phyloP scores from a whole-genome alignment of 2,113 vertebrate species.

The Zingel zingel region DNA sequence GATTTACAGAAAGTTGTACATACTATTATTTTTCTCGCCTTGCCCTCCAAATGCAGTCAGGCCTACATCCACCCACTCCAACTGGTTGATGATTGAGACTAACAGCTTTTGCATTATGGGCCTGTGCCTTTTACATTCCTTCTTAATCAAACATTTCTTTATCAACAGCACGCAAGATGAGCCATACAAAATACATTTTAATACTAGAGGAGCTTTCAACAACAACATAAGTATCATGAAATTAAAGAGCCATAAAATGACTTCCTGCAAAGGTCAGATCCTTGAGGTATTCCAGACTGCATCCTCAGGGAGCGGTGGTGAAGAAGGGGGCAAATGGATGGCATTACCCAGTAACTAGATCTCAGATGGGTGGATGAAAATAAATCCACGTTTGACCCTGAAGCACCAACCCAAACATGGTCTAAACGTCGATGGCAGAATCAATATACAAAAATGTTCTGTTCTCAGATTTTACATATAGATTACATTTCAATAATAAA shows the following conservation, averaged over 20 bases:
- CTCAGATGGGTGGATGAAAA: slow-evolving; percentile 26
- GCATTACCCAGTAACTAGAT: slow-evolving; percentile 61
- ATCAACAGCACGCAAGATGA: slow-evolving; percentile 25
- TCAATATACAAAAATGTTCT: neutral
- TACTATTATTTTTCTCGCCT: neutral
- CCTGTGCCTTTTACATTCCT: slow-evolving; percentile 1
- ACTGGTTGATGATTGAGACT: neutral
- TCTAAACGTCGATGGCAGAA: slow-evolving; percentile 5
- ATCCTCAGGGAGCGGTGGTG: slow-evolving; percentile 27
- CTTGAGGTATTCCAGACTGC: slow-evolving; percentile 21
- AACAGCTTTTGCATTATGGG: too few relatives aligned
- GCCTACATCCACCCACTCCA: neutral
- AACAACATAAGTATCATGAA: slow-evolving; percentile 34
- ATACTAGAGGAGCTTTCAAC: neutral
- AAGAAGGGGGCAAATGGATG: slow-evolving; percentile 50
- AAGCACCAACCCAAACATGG: neutral
- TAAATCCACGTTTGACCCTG: slow-evolving; percentile 32
- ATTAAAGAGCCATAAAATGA: slow-evolving; percentile 51
- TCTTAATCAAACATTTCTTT: neutral
- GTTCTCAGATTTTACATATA: neutral
- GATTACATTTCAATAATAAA: neutral
- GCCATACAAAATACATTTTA: neutral
- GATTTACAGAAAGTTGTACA: neutral
- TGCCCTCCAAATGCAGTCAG: neutral
- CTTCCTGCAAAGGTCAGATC: slow-evolving; percentile 54